Conservation (phyloP, 2,113 vertebrate genomes). For the Camelus bactrianus region DNA sequence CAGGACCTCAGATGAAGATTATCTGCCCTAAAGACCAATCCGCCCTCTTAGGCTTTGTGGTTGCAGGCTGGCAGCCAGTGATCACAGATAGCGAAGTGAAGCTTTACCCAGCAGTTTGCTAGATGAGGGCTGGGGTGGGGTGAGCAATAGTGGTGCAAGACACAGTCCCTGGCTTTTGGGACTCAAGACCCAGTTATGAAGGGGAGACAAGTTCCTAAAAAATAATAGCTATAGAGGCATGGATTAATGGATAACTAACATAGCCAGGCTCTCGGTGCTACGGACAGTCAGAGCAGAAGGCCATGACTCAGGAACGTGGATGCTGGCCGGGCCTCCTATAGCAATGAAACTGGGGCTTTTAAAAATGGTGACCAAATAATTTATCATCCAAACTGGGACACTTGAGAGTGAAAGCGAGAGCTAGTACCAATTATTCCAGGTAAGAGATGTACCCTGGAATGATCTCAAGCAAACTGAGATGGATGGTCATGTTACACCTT, state of each 20-base stretch:
- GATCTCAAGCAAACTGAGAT: not conserved
- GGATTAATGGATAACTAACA: not conserved
- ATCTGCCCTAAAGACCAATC: not conserved
- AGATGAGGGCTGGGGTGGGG: fast-evolving
- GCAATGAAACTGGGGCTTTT: not conserved
- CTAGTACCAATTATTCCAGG: not conserved
- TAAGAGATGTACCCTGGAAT: not conserved
- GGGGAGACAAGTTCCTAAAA: not conserved
- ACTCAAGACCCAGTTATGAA: not conserved
- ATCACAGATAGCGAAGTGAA: not conserved
- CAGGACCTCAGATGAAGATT: not conserved
- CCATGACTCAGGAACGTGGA: not conserved
- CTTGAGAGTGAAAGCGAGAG: not conserved
- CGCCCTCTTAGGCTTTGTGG: not conserved
- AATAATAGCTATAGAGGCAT: not conserved
- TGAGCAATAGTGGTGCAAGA: not conserved
- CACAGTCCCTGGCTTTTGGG: not conserved
- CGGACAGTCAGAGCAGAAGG: not conserved
- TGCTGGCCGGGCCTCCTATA: not conserved
- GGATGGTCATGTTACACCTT: not conserved
- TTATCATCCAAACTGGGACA: not conserved
- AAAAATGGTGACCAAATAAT: not conserved
- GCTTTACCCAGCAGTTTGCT: not conserved
- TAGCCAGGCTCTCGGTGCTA: not conserved
- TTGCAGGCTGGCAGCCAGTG: not conserved